Evolutionary conservation across 2,113 vertebrate genomes (phyloP).

Genomic region (Macrotis lagotis): DNA sequence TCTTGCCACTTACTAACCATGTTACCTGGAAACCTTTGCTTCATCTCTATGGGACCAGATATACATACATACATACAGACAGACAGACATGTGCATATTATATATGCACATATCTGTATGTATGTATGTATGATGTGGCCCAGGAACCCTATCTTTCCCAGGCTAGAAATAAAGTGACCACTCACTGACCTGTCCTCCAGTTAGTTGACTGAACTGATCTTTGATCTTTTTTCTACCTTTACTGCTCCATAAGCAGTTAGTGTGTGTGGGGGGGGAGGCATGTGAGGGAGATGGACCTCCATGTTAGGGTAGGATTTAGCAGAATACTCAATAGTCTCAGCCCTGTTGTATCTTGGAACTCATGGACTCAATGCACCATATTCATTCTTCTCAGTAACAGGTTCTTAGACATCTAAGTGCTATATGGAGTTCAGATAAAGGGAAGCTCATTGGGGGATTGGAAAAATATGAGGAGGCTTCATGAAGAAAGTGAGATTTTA

Average conservation of each 20-base stretch:
- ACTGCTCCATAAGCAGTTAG: too few species aligned
- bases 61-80: too few species aligned
- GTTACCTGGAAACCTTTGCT: background rate
- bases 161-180: too few species aligned
- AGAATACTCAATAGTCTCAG: background rate
- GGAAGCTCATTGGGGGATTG: background rate
- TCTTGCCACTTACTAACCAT: background rate
- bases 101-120: too few species aligned
- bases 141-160: too few species aligned
- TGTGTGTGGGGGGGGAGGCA: too few species aligned
- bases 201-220: too few species aligned
- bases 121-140: too few species aligned
- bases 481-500: too few species aligned
- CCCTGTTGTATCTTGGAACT: background rate
- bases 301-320: background rate
- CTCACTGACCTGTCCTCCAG: too few species aligned
- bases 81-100: too few species aligned
- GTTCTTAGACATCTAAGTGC: background rate
- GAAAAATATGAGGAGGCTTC: background rate
- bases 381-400: background rate
- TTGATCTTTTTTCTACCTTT: too few species aligned
- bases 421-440: background rate
- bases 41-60: background rate
- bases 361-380: background rate
- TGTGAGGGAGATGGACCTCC: background rate